Percentiles rank a stretch among this genome's conserved stretches.
Conservation (phyloP, 1,140 invertebrate genomes). For the Goniozus legneri region DNA sequence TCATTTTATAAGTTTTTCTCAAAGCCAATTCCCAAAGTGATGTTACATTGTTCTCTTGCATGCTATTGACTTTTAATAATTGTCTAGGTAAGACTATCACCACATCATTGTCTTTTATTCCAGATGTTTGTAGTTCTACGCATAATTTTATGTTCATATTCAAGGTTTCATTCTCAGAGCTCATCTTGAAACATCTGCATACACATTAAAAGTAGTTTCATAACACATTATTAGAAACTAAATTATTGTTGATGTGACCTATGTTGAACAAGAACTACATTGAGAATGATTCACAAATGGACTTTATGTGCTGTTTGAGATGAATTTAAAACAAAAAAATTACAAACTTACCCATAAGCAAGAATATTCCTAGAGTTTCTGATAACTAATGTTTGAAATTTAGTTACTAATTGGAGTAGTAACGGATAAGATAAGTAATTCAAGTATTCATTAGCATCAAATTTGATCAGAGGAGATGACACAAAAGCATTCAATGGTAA, state of each 20-base stretch:
- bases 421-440: constrained; percentile 43
- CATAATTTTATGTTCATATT: constrained; percentile 28
- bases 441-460: constrained; percentile 33
- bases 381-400: constrained; percentile 10
- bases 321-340: background rate
- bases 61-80: constrained; percentile 30
- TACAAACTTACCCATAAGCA: constrained; percentile 21
- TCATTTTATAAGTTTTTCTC: constrained; percentile 35
- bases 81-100: constrained; percentile 39
- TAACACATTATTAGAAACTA: background rate
- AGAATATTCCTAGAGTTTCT: constrained; percentile 15
- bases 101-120: constrained; percentile 13
- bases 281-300: background rate
- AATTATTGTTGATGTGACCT: background rate
- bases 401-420: constrained; percentile 30
- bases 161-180: constrained; percentile 8
- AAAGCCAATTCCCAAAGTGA: constrained; percentile 41
- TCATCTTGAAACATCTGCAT: constrained; percentile 26
- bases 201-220: background rate
- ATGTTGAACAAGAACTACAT: background rate
- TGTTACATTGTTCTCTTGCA: constrained; percentile 25
- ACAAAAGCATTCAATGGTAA: constrained; percentile 44
- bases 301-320: too few species aligned
- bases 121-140: constrained; percentile 15
- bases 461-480: constrained; percentile 34